Base-by-base conservation (phyloP, 2,888 invertebrate species). In the Cinara cedri region DNA sequence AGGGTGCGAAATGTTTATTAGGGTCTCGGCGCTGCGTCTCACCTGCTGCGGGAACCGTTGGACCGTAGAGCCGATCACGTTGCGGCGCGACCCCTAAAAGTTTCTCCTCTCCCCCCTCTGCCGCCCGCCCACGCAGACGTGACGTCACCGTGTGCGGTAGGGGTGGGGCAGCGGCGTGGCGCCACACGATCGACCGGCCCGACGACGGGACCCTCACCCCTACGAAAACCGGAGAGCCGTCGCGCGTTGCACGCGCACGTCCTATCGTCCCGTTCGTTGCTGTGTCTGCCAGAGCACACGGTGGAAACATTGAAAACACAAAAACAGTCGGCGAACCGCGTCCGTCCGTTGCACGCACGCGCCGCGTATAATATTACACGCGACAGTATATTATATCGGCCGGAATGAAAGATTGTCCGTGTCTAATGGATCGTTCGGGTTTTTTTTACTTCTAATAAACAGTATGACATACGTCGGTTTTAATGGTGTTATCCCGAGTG, bases 141-240 rank as follows among this genome's bases (percentile, higher is more conserved):
- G 72, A 74, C 74, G 76, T 78, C 66, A 68, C 57, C 14, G 34
- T 21, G 10, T 6, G 13, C 62, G 19, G 51, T 42, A 51, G 51
- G 63, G 42, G 16, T 42, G 10, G 68, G 65, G 51, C 66, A 19
- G 21, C 72, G 51, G 65, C 51, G 55, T 49, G 76, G 76, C 76
- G 76, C 76, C 76, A 70, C 60, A 24, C 76, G 76, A 78, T 78
- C 76, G 76, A 78, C 76, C 76, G 76, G 66, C 66, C 11, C 46
- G 51, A 51, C 54, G 55, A 34, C n/a, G 42, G 46, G 11, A 66
- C 76, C 76, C 76, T 78, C 76, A 63, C 74, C 74, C 74, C 51
- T 26, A 19, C 10, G 62, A 11, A 71, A 44, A 71, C 71, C 34
- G 49, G 72, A 8, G 60, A 34, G 49, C 66, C 16, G 44, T 11